phyloP scores from a whole-genome alignment of 2,113 vertebrate species.

The Prunella fulvescens region DNA sequence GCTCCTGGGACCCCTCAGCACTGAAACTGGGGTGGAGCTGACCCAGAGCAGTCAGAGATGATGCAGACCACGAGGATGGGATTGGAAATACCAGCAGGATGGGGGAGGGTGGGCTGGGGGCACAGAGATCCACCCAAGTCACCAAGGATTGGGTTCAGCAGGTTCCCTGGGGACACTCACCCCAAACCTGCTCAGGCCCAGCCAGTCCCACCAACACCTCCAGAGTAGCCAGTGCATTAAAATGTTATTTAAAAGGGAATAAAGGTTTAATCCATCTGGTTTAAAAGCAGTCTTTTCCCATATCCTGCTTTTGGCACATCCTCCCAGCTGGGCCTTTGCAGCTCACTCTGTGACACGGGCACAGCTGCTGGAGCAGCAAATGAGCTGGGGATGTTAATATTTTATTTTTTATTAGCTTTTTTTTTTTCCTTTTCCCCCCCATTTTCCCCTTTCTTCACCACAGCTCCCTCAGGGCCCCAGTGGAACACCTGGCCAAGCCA shows the following conservation, averaged over 20 bases:
- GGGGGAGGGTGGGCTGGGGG: background rate
- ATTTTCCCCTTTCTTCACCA: background rate
- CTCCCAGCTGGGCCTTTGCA: background rate
- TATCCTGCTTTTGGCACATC: background rate
- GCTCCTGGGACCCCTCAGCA: background rate
- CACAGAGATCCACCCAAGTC: background rate
- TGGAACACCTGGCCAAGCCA: conserved; percentile 20
- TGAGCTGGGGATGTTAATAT: background rate
- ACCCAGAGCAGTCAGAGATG: background rate
- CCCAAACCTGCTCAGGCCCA: background rate
- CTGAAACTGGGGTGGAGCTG: rapidly evolving
- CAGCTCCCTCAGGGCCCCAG: background rate
- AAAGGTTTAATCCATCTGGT: background rate
- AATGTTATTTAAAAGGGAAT: background rate
- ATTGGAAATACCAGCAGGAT: background rate
- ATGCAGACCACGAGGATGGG: rapidly evolving
- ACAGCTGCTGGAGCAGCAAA: background rate
- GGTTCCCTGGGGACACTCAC: background rate
- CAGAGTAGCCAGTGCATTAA: background rate
- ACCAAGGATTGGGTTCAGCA: rapidly evolving
- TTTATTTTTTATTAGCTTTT: background rate
- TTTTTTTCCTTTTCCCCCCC: rapidly evolving
- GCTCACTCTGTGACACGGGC: background rate
- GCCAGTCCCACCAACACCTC: background rate
- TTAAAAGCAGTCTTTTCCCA: background rate